Base-by-base conservation (phyloP, 2,888 invertebrate species). In the Argynnis bischoffii region DNA sequence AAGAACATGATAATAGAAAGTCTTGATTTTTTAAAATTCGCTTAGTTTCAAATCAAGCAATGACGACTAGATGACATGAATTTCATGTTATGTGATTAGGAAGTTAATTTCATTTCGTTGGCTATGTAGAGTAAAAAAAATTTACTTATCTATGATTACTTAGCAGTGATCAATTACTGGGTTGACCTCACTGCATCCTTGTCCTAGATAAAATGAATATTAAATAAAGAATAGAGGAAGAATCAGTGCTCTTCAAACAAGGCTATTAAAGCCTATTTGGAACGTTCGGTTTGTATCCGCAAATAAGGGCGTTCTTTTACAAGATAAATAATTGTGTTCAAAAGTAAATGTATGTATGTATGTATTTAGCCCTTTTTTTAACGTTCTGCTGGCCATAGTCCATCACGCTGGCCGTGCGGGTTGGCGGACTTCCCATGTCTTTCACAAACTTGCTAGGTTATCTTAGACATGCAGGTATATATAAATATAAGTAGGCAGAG, bases 181-280 rank as follows among this genome's bases (percentile, higher is more conserved):
- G 72, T 70, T 75, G 78, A 76, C 81, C 81, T 82, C 75, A 77
- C 72, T 73, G 71, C 73, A 78, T 80, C 85, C 85, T 85, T 81
- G 85, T 75, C 77, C 85, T 76, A 83, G 78, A 79, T 82, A 75
- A 72, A 74, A 74, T 71, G 70, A 72, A 72, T 72, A 75, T 75
- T 71, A 73, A 74, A 76, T 79, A 78, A 76, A 76, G 78, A 76
- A 79, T 68, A 64, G 54, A 66, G 67, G 79, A 82, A 81, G 73
- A 76, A 75, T 70, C 72, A 60, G 73, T 71, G 66, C 67, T 72
- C 73, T 69, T 66, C n/a, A 74, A 68, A 69, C 67, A 66, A 66
- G 69, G 68, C 64, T 71, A 67, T 64, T 66, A 71, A 54, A 47
- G 54, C 21, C n/a, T 35, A 48, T 60, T 48, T 35, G 5, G n/a